phyloP scores from a whole-genome alignment of 2,797 vertebrate species.

The Amphiprion clarkii region DNA sequence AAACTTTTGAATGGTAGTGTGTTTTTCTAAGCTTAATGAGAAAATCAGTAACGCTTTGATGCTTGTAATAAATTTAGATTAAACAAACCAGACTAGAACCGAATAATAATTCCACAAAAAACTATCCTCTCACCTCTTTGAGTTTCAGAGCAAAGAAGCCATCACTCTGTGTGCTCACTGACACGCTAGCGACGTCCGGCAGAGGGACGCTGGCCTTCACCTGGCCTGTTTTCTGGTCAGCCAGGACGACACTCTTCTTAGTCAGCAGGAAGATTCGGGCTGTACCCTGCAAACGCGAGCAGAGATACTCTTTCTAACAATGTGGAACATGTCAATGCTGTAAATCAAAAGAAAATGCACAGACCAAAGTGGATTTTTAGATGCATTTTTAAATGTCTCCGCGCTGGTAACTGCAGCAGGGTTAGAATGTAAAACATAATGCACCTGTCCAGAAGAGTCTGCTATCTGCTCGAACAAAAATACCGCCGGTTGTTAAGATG shows the following conservation, averaged over 20 bases:
- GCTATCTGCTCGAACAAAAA: conserved; percentile 27
- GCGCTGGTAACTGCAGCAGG: not conserved
- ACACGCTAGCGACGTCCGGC: conserved; percentile 93
- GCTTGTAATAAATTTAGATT: not conserved
- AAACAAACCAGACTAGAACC: not conserved
- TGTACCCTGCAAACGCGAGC: conserved; percentile 84
- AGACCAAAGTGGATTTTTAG: not conserved
- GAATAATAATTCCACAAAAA: not conserved
- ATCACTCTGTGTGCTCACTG: conserved; percentile 95
- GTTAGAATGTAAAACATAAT: conserved; percentile 12
- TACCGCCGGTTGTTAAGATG: conserved; percentile 24
- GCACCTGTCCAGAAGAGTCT: conserved; percentile 15
- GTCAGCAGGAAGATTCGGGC: conserved; percentile 95
- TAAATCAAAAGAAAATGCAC: not conserved
- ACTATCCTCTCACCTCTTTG: conserved; percentile 90
- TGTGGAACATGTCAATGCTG: not conserved
- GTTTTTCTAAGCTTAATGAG: not conserved
- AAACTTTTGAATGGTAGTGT: no score
- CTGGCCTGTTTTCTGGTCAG: conserved; percentile 97
- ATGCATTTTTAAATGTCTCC: not conserved
- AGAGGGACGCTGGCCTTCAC: conserved; percentile 95
- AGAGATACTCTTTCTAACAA: not conserved
- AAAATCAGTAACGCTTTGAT: not conserved
- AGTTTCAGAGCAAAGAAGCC: conserved; percentile 97
- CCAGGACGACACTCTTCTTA: conserved; percentile 93